Evolutionary conservation across 2,113 vertebrate species (phyloP).

Genomic region (Fukomys damarensis): DNA sequence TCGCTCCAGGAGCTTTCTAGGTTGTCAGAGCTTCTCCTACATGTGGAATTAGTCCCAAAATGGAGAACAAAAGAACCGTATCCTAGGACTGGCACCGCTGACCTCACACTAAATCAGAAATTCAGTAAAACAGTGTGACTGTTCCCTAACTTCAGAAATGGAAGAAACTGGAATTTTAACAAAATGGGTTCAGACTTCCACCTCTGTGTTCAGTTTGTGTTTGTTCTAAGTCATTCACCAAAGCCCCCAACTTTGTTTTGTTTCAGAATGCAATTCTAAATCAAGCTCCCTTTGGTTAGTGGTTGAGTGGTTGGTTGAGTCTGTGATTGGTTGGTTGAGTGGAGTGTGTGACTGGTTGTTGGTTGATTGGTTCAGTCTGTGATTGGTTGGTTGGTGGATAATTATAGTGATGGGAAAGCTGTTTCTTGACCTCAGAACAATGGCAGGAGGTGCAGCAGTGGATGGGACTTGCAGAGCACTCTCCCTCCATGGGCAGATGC

Average conservation of each 20-base stretch:
- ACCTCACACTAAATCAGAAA: neutral
- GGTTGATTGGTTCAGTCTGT: neutral
- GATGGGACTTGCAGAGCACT: neutral
- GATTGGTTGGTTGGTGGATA: neutral
- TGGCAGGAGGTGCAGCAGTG: rapidly evolving
- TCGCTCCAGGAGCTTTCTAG: neutral
- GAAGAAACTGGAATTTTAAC: neutral
- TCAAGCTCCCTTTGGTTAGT: neutral
- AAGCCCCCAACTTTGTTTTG: neutral
- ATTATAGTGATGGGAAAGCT: neutral
- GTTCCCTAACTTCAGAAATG: neutral
- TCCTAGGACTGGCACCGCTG: neutral
- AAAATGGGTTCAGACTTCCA: neutral
- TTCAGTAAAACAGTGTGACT: neutral
- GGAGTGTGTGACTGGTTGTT: no score
- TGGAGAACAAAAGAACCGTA: neutral
- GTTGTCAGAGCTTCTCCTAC: no score
- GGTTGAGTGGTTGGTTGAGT: neutral
- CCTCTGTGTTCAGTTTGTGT: rapidly evolving
- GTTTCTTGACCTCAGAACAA: neutral
- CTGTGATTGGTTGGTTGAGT: neutral
- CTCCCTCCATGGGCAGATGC: rapidly evolving
- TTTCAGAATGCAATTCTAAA: neutral
- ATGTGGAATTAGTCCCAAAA: neutral
- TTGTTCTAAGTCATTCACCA: neutral